A percentile compares a stretch with the other conserved stretches of the same genome.
Evolutionary conservation across 92 coral and sea anemone genomes (phyloP).

Genomic region (Montipora capitata): DNA sequence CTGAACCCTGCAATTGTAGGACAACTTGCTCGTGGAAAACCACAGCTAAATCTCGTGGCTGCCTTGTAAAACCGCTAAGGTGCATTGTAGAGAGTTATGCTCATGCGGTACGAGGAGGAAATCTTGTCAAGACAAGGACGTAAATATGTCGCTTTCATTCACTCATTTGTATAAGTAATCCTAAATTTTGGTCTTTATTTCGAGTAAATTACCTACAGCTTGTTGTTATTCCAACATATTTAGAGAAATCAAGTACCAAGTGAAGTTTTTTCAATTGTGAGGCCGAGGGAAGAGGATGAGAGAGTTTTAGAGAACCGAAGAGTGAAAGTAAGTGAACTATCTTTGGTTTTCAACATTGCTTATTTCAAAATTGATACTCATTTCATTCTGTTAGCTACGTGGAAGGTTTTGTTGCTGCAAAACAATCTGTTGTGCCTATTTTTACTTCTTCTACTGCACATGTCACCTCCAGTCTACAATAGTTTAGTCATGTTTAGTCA

Average conservation of each 20-base stretch:
- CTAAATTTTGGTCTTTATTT: not conserved
- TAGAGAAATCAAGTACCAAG: not conserved
- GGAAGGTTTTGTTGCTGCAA: no score
- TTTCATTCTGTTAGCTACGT: conserved; percentile 1
- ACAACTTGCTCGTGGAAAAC: conserved; percentile 10
- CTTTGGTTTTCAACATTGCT: not conserved
- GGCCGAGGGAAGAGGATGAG: not conserved
- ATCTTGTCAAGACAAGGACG: conserved; percentile 8
- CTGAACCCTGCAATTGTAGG: not conserved
- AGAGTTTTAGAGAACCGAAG: not conserved
- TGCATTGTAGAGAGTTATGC: not conserved
- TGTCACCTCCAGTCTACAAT: no score
- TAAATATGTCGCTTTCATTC: not conserved
- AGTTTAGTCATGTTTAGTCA: no score
- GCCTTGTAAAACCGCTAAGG: conserved; percentile 1
- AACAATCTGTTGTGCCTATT: no score
- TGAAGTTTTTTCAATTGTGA: not conserved
- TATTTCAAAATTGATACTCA: not conserved
- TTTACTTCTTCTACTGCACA: no score
- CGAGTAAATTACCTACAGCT: not conserved
- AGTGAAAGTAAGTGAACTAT: conserved; percentile 2
- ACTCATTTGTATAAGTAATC: not conserved
- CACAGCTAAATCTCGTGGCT: conserved; percentile 13
- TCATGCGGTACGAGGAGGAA: not conserved
- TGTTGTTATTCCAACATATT: conserved; percentile 2